A percentile compares a stretch with the other conserved stretches of the same genome.
Evolutionary conservation across 2,113 vertebrate genomes (phyloP).

Genomic region (Mellivora capensis): DNA sequence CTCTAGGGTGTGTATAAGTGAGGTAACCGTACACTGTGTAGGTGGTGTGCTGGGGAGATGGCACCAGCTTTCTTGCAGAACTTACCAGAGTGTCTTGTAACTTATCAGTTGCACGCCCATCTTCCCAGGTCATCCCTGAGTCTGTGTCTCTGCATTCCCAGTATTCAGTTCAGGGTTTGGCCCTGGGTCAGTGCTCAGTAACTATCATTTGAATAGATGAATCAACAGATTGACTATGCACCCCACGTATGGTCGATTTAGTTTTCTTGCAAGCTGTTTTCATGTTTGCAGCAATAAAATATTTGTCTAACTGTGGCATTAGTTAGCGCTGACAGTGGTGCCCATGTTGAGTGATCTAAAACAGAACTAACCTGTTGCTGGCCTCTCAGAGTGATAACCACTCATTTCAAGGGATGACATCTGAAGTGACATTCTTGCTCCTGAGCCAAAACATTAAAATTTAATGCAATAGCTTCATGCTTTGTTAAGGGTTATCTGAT

Average conservation of each 20-base stretch:
- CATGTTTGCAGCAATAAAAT: background rate
- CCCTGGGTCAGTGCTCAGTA: background rate
- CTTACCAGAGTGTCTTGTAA: background rate
- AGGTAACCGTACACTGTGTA: background rate
- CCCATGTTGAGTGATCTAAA: background rate
- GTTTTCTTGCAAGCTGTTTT: background rate
- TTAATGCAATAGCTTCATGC: background rate
- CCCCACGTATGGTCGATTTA: background rate
- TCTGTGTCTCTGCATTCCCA: background rate
- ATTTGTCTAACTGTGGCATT: background rate
- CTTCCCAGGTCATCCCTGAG: background rate
- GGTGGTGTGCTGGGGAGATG: background rate
- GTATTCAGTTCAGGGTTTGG: background rate
- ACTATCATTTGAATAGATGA: background rate
- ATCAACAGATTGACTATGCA: background rate
- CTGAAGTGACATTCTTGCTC: background rate
- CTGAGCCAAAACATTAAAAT: background rate
- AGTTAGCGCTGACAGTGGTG: background rate
- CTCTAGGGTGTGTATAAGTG: fast-evolving
- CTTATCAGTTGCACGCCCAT: fast-evolving
- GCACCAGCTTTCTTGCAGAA: background rate
- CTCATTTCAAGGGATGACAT: constrained; percentile 11
- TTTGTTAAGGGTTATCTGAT: constrained; percentile 10
- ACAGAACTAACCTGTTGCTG: background rate
- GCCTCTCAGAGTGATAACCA: background rate